A percentile compares a stretch with the other conserved stretches of the same genome.
Conservation (phyloP, 2,888 invertebrate genomes). For the Drosophila rubida region DNA sequence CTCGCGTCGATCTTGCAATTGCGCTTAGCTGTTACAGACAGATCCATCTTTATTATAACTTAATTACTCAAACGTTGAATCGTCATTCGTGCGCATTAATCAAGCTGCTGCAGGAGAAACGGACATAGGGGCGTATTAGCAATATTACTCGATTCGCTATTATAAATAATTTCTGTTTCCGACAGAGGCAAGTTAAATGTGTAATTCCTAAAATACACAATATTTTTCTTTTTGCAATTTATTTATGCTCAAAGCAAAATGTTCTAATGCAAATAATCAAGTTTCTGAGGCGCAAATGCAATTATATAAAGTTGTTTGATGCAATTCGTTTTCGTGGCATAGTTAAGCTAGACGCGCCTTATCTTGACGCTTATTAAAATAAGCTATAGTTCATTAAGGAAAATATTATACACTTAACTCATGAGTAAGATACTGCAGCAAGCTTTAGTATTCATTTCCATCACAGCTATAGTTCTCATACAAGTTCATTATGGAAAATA, state of each 20-base stretch:
- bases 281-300: background rate
- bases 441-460: too few relatives aligned
- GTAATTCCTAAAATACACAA: too few relatives aligned
- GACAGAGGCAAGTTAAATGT: background rate
- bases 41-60: background rate
- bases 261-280: background rate
- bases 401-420: too few relatives aligned
- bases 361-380: too few relatives aligned
- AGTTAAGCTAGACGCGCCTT: background rate
- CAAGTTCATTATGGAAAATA: background rate
- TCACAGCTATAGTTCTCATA: too few relatives aligned
- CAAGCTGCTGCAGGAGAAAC: background rate
- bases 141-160: background rate
- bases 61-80: background rate
- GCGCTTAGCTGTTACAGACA: background rate
- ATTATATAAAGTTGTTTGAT: background rate
- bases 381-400: too few relatives aligned
- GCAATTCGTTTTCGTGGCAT: background rate
- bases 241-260: too few relatives aligned
- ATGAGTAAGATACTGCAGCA: background rate
- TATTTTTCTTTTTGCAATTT: too few relatives aligned
- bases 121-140: constrained; percentile 5
- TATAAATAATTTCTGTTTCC: background rate
- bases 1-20: background rate
- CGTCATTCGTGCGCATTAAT: constrained; percentile 22